These are phyloP conservation scores for Acanthis flammea DNA, from an alignment of 2,797 vertebrate genomes.

Conservation along the genomic window DNA sequence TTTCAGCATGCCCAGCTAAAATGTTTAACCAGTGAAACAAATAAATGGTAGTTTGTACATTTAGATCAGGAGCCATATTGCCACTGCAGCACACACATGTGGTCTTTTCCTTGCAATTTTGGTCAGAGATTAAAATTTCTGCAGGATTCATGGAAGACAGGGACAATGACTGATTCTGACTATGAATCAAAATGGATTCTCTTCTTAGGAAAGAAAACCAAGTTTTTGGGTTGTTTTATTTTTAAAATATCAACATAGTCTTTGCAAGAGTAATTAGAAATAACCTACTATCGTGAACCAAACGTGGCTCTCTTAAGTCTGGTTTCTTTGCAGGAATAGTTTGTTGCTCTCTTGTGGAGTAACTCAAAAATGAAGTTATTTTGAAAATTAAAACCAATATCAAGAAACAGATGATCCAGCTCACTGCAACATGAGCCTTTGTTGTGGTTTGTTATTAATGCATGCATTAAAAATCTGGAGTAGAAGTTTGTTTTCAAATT, in stretches of 20 bases:
- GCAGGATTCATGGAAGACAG: background rate
- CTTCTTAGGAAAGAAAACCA: background rate
- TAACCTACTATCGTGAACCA: background rate
- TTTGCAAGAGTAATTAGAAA: slow-evolving; percentile 50
- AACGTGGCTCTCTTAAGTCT: background rate
- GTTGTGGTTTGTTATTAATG: background rate
- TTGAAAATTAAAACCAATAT: slow-evolving; percentile 57
- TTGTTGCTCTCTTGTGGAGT: slow-evolving; percentile 40
- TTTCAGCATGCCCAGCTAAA: background rate
- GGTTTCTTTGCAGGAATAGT: slow-evolving; percentile 19
- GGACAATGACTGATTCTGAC: background rate
- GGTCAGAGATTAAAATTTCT: background rate
- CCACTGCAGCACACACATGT: background rate
- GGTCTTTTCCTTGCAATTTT: background rate
- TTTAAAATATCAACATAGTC: background rate
- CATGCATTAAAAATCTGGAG: background rate
- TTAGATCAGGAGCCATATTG: background rate
- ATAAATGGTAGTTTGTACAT: background rate
- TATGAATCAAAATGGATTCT: background rate
- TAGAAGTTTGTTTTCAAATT: background rate
- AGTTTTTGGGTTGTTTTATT: background rate
- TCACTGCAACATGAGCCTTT: slow-evolving; percentile 22
- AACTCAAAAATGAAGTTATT: slow-evolving; percentile 44
- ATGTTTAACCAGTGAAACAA: background rate
- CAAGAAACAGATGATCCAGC: slow-evolving; percentile 39